Conservation (phyloP, 2,113 vertebrate species). For the Phalacrocorax pelagicus region DNA sequence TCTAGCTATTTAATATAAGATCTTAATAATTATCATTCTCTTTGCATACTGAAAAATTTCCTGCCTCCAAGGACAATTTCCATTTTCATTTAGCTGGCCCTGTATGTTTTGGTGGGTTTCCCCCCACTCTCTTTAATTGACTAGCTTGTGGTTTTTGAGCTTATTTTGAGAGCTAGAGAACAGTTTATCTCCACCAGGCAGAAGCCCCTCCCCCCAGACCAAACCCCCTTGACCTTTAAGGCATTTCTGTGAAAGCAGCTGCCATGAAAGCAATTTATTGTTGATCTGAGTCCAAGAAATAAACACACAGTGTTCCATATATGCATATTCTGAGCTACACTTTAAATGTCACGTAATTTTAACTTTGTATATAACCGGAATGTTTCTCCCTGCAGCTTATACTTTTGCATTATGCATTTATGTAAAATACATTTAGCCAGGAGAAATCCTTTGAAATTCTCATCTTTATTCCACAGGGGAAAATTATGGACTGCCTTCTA, state of each 20-base stretch:
- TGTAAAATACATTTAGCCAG: constrained; percentile 67
- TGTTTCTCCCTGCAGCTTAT: constrained; percentile 50
- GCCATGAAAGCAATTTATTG: constrained; percentile 13
- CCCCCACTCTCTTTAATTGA: background rate
- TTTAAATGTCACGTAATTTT: constrained; percentile 62
- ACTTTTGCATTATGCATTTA: constrained; percentile 73
- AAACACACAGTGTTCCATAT: background rate
- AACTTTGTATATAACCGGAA: background rate
- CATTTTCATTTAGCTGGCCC: background rate
- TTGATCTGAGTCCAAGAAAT: constrained; percentile 27
- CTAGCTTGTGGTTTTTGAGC: background rate
- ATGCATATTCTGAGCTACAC: constrained; percentile 36
- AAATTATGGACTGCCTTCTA: constrained; percentile 64
- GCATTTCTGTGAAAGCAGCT: background rate
- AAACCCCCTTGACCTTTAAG: background rate
- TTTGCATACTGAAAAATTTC: background rate
- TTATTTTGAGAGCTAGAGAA: background rate
- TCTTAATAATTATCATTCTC: background rate
- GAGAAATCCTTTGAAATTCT: constrained; percentile 69
- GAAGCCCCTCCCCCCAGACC: background rate
- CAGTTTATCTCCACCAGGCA: background rate
- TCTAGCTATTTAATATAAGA: background rate
- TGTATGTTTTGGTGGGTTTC: fast-evolving
- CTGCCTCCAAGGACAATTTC: background rate
- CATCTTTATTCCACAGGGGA: constrained; percentile 61